Evolutionary conservation across 2,888 invertebrate species (phyloP), one percentile per base, ranked within the genome.

Genomic region (Sarcophaga variegata): DNA sequence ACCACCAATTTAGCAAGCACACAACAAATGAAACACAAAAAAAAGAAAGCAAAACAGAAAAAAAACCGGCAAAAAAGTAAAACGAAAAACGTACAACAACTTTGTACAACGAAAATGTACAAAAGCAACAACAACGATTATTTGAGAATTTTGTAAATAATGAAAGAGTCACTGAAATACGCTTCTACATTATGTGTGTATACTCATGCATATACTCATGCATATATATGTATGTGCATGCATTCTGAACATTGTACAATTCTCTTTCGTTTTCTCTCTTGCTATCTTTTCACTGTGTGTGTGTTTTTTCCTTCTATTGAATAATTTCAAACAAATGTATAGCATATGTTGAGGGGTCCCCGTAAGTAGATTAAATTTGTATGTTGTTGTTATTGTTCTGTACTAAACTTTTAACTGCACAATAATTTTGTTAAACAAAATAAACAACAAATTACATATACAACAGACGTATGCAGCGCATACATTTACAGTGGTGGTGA

Each of bases 381-480:
- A 62, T n/a, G 22, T 22, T 22, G 22, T 62, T n/a, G 10, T 62
- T 45, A n/a, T 20, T 69, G 37, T 3, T 17, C 4, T n/a, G 27
- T n/a, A 64, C 54, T 47, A 64, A 60, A 47, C 63, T 17, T 81
- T 82, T 74, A 74, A 81, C 76, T 64, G 72, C 74, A 75, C 83
- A 81, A 74, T 74, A 86, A 86, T 69, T 81, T 81, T 76, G 72
- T 83, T 72, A 60, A 83, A 72, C 69, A 80, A 77, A 83, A 49
- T 70, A 74, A 86, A 87, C 63, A 80, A 78, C 63, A 76, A 86
- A 86, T 79, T 79, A 72, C 72, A 63, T 64, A 63, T 22, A 14
- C 20, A 64, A 62, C 54, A 70, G 1, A 63, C 67, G 12, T 14
- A 17, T n/a, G 37, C 25, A 72, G n/a, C 0, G 47, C 20, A 64